These are phyloP conservation scores for Amniataba percoides DNA, from an alignment of 2,797 vertebrate genomes.

Conservation along the genomic window DNA sequence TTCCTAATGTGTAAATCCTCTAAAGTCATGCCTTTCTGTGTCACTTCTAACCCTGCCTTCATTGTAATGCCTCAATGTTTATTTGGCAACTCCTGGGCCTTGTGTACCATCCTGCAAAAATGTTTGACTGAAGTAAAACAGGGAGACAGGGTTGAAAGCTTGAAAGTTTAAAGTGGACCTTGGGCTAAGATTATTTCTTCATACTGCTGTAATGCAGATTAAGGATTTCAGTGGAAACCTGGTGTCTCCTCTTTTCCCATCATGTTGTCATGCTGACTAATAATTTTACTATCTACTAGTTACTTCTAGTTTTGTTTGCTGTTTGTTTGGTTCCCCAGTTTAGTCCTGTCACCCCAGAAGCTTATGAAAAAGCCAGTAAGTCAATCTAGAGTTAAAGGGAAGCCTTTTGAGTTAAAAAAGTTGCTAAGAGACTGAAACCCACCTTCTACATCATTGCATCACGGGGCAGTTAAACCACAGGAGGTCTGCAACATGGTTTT, in stretches of 20 bases:
- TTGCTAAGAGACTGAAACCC: no score
- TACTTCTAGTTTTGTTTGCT: no score
- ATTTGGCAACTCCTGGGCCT: not conserved
- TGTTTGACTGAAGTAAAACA: not conserved
- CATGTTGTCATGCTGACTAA: not conserved
- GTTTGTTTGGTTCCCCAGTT: no score
- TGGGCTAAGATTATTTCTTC: not conserved
- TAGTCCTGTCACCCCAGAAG: no score
- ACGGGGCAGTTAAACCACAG: not conserved
- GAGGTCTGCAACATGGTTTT: no score
- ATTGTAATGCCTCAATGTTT: conserved; percentile 1
- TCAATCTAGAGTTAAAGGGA: not conserved
- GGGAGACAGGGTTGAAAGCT: no score
- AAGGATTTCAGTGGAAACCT: not conserved
- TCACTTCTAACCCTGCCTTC: conserved; percentile 8
- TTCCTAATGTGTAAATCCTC: not conserved
- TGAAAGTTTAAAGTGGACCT: no score
- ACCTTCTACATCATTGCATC: not conserved
- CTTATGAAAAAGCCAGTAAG: not conserved
- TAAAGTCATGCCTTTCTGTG: conserved; percentile 6
- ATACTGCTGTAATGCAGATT: not conserved
- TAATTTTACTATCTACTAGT: not conserved
- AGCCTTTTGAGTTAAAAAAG: no score
- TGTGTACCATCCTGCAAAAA: not conserved
- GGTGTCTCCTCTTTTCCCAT: not conserved